Percentiles rank a stretch among this genome's conserved stretches.
phyloP scores from a whole-genome alignment of 2,797 vertebrate genomes.

The Periophthalmus magnuspinnatus region DNA sequence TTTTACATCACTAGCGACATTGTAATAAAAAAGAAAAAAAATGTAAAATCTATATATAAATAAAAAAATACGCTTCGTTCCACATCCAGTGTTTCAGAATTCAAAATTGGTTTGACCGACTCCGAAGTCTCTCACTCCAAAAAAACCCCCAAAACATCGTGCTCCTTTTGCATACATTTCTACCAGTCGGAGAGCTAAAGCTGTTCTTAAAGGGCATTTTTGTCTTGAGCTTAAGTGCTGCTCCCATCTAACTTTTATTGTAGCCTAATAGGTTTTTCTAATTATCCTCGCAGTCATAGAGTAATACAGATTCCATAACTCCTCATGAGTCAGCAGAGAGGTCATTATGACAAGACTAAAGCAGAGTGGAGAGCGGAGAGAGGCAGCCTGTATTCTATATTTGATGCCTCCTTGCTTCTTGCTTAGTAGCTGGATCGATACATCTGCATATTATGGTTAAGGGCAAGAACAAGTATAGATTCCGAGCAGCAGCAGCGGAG shows the following conservation, averaged over 20 bases:
- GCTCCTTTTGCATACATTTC: slow-evolving; percentile 18
- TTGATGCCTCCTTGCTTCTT: slow-evolving; percentile 5
- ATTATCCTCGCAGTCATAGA: slow-evolving; percentile 39
- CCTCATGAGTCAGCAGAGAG: slow-evolving; percentile 57
- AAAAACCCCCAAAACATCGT: slow-evolving; percentile 9
- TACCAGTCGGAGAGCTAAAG: slow-evolving; percentile 6
- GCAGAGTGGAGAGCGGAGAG: slow-evolving; percentile 23
- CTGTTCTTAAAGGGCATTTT: slow-evolving; percentile 22
- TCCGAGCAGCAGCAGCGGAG: slow-evolving; percentile 14
- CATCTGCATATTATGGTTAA: slow-evolving; percentile 48
- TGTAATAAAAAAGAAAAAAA: neutral
- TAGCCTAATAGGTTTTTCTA: slow-evolving; percentile 38
- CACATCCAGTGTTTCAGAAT: neutral
- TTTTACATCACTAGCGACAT: neutral
- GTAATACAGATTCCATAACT: slow-evolving; percentile 48
- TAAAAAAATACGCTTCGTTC: neutral
- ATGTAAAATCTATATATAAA: neutral
- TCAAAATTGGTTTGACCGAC: neutral
- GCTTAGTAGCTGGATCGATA: slow-evolving; percentile 53
- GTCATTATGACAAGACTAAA: slow-evolving; percentile 49
- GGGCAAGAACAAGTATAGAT: slow-evolving; percentile 33
- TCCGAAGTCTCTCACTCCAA: slow-evolving; percentile 1
- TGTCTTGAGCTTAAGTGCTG: slow-evolving; percentile 18
- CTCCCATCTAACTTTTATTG: slow-evolving; percentile 31
- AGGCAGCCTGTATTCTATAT: neutral